Base-by-base conservation (phyloP, 2,113 vertebrate genomes). In the Theristicus caerulescens region DNA sequence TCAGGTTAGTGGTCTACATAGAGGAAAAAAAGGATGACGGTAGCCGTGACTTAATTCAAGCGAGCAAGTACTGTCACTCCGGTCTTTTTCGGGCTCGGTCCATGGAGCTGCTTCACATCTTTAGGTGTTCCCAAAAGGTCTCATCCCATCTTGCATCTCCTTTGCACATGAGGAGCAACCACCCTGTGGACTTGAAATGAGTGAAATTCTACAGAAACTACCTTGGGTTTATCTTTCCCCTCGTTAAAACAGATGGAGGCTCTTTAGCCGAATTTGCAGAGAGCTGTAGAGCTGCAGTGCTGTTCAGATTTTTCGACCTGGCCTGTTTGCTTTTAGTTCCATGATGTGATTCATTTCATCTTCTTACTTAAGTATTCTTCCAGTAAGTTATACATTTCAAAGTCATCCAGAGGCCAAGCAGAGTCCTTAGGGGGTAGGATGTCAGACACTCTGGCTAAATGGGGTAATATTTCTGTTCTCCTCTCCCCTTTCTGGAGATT, bases 11-110 rank as follows among this genome's bases (percentile, higher is more conserved):
- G 93, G 66, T 80, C 59, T 66, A 5, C 54, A 16, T 0, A 12
- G 83, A 79, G 47, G 32, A 7, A 32, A 24, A 49, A 29, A 54
- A 62, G 58, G 36, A 10, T 64, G 46, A 15, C 0, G 7, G 71
- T n/a, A 80, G 49, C 74, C 0, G 0, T 71, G 72, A 16, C 69
- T 89, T 40, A 16, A 67, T 84, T 83, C 20, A 49, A 25, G 51
- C 0, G 1, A 55, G 61, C 1, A 4, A 29, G 4, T 16, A 1
- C 20, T 62, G 62, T 51, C 77, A 32, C 29, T 84, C 25, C 1
- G 1, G 18, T 54, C 40, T 34, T 70, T 18, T 44, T 51, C 61
- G 47, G 58, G 16, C 57, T 61, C 3, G 0, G 7, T 42, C 76
- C 46, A 3, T 38, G 57, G 61, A 44, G 44, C 52, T 87, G 27